Evolutionary conservation across 2,113 vertebrate species (phyloP).

Genomic region (Crypturellus undulatus): DNA sequence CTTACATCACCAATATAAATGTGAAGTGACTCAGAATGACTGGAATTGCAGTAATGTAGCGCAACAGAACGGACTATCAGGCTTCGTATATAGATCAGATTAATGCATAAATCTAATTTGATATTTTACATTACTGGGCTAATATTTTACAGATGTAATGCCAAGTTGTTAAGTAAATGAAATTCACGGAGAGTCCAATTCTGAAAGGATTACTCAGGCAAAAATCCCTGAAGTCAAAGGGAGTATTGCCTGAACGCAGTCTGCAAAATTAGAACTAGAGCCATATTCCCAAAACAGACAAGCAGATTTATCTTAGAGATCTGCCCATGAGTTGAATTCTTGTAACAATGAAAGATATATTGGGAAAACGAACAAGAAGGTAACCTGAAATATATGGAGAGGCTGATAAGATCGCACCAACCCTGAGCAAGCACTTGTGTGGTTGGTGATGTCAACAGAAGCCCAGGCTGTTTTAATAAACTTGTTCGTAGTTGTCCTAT

Average conservation of each 20-base stretch:
- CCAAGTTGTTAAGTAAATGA: constrained; percentile 72
- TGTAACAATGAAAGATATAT: constrained; percentile 72
- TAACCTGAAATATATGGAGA: constrained; percentile 62
- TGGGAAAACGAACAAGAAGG: constrained; percentile 49
- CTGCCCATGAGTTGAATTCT: constrained; percentile 71
- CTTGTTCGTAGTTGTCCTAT: constrained; percentile 75
- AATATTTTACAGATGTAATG: constrained; percentile 70
- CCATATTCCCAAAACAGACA: constrained; percentile 65
- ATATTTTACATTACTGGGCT: constrained; percentile 48
- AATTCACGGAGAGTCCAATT: constrained; percentile 53
- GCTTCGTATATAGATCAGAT: constrained; percentile 55
- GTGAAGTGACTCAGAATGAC: constrained; percentile 20
- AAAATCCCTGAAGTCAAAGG: constrained; percentile 70
- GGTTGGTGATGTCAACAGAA: constrained; percentile 77
- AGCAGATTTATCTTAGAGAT: constrained; percentile 63
- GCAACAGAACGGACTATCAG: constrained; percentile 45
- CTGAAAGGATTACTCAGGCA: constrained; percentile 71
- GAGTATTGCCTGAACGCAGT: constrained; percentile 60
- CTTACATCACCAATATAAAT: constrained; percentile 20
- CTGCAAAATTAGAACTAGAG: constrained; percentile 69
- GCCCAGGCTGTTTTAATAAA: constrained; percentile 76
- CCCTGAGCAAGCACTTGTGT: constrained; percentile 74
- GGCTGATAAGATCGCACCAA: constrained; percentile 75
- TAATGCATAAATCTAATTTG: constrained; percentile 54
- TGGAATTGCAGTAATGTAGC: constrained; percentile 27